Conservation (phyloP, 2,113 vertebrate genomes). For the Misgurnus mizolepis region DNA sequence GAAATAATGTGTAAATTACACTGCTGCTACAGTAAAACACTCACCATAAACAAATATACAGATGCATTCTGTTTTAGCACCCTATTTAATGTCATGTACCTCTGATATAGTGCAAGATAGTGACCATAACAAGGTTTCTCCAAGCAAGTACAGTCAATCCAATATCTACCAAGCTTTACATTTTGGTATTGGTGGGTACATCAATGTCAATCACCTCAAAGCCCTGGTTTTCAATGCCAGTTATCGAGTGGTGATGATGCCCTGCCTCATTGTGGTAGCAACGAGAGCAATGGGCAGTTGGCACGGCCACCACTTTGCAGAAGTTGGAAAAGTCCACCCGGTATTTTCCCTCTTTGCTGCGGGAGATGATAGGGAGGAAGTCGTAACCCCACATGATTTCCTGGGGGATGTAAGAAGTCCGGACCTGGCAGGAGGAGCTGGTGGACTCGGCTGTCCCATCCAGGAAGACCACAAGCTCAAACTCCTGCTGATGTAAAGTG, state of each 20-base stretch:
- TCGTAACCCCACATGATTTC: constrained; percentile 96
- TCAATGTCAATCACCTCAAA: constrained; percentile 82
- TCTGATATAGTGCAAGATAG: not conserved
- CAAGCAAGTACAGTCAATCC: not conserved
- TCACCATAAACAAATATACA: too few relatives aligned
- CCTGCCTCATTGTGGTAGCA: constrained; percentile 88
- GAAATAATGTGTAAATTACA: too few relatives aligned
- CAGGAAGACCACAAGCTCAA: constrained; percentile 93
- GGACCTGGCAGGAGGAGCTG: constrained; percentile 91
- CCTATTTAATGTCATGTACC: too few relatives aligned
- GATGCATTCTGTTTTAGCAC: too few relatives aligned
- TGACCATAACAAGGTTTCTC: not conserved
- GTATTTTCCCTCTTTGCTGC: constrained; percentile 93
- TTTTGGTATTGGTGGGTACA: constrained; percentile 75
- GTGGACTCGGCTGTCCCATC: constrained; percentile 93
- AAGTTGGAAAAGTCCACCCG: constrained; percentile 95
- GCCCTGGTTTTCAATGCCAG: constrained; percentile 79
- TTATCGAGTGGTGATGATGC: constrained; percentile 74
- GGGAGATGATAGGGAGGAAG: constrained; percentile 92
- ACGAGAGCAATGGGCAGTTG: constrained; percentile 89
- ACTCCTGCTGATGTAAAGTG: constrained; percentile 87
- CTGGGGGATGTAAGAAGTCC: constrained; percentile 91
- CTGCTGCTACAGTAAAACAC: too few relatives aligned
- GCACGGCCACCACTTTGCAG: constrained; percentile 85
- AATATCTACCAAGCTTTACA: constrained; percentile 68